phyloP scores from a whole-genome alignment of 2,797 vertebrate species.

The Cichlasoma orientale region DNA sequence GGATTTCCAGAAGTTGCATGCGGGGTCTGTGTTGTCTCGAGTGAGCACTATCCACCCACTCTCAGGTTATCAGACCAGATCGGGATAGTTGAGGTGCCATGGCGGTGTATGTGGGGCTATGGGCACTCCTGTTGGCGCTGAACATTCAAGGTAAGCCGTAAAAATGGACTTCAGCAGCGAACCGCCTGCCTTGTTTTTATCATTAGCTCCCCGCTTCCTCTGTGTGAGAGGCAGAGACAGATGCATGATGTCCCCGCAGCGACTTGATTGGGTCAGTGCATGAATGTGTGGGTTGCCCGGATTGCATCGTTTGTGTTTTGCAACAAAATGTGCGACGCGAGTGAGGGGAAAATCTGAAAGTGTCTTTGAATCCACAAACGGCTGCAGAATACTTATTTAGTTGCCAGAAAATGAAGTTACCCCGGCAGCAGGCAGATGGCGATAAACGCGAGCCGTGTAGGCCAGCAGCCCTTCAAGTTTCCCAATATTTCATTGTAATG shows the following conservation, averaged over 20 bases:
- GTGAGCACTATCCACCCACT: constrained; percentile 62
- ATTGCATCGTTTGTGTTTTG: constrained; percentile 1
- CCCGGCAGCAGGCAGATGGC: constrained; percentile 78
- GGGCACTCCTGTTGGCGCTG: constrained; percentile 78
- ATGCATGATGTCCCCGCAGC: background rate
- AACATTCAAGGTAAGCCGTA: constrained; percentile 77
- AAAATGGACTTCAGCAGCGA: background rate
- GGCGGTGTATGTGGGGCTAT: constrained; percentile 77
- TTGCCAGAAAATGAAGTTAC: constrained; percentile 50
- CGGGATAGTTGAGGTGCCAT: constrained; percentile 76
- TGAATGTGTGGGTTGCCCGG: constrained; percentile 4
- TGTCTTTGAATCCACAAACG: constrained; percentile 10
- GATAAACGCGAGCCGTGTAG: constrained; percentile 63
- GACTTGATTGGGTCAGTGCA: background rate
- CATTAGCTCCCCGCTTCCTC: background rate
- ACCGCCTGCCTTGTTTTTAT: constrained; percentile 11
- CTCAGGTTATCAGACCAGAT: constrained; percentile 66
- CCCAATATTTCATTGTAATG: constrained; percentile 51
- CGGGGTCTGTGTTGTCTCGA: constrained; percentile 67
- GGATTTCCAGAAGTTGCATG: constrained; percentile 82
- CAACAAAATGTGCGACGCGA: constrained; percentile 1
- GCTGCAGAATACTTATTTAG: constrained; percentile 59
- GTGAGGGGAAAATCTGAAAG: background rate
- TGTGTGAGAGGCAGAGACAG: too few relatives aligned
- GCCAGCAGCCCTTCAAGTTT: constrained; percentile 37